Conservation (phyloP, 1,140 invertebrate species). For the Halotydeus destructor region DNA sequence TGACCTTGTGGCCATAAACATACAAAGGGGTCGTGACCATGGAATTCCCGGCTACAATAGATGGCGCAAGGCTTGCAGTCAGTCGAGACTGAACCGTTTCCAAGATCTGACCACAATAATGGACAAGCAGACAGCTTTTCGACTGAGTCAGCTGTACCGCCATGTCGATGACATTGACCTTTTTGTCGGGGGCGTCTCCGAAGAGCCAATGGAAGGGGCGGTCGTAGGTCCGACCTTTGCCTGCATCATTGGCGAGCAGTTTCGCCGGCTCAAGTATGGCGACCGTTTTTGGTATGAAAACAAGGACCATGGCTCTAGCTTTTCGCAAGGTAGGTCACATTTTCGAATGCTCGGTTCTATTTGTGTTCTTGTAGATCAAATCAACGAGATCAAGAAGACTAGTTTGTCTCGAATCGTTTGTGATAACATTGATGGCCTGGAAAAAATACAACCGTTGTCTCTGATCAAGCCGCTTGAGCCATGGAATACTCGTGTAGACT, state of each 20-base stretch:
- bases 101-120: conserved; percentile 36
- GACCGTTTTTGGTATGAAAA: conserved; percentile 92
- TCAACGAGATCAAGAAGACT: conserved; percentile 71
- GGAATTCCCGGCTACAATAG: conserved; percentile 61
- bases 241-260: conserved; percentile 35
- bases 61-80: conserved; percentile 52
- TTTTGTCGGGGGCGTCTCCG: conserved; percentile 22
- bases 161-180: conserved; percentile 25
- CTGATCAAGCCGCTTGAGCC: too few relatives aligned
- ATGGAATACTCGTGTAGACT: too few relatives aligned
- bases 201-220: conserved; percentile 22
- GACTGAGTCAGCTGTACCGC: conserved; percentile 27
- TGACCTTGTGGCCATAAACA: conserved; percentile 59
- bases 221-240: conserved; percentile 34
- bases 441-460: conserved; percentile 31
- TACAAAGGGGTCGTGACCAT: conserved; percentile 72
- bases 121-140: conserved; percentile 34
- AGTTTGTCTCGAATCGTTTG: conserved; percentile 73
- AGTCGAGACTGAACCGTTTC: conserved; percentile 45
- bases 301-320: conserved; percentile 49
- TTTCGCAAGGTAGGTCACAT: conserved; percentile 43
- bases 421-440: conserved; percentile 47
- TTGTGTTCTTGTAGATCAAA: conserved; percentile 37
- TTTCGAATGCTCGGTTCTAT: too few relatives aligned
- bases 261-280: conserved; percentile 30